These are phyloP conservation scores for Doryteuthis pealeii DNA, from an alignment of 1,140 invertebrate species.

Conservation along the genomic window DNA sequence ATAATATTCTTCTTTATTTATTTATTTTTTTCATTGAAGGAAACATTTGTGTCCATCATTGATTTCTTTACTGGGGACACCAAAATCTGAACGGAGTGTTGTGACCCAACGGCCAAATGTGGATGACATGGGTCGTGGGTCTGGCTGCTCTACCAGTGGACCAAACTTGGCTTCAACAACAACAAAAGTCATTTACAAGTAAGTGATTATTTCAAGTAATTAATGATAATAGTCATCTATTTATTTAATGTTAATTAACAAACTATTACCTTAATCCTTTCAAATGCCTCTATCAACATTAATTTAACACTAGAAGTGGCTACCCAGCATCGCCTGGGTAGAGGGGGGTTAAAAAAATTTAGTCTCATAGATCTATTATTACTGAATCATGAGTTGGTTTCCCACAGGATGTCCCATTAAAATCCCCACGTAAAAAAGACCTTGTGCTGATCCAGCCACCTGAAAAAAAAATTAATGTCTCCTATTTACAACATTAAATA, in stretches of 20 bases:
- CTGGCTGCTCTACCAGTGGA: slow-evolving; percentile 71
- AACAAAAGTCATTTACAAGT: slow-evolving; percentile 85
- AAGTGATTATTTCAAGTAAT: slow-evolving; percentile 34
- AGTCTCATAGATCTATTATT: too few species aligned
- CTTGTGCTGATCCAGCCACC: too few species aligned
- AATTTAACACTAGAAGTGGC: too few species aligned
- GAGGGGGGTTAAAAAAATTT: too few species aligned
- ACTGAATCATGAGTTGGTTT: too few species aligned
- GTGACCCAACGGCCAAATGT: slow-evolving; percentile 54
- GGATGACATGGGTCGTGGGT: slow-evolving; percentile 67
- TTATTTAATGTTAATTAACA: not conserved
- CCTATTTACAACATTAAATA: too few species aligned
- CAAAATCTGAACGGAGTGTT: slow-evolving; percentile 74
- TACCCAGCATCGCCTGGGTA: too few species aligned
- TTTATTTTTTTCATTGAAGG: slow-evolving; percentile 61
- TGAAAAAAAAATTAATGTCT: too few species aligned
- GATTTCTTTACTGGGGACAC: slow-evolving; percentile 81
- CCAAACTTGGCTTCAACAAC: slow-evolving; percentile 76
- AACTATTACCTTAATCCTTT: too few species aligned
- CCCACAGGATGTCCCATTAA: too few species aligned
- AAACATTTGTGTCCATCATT: slow-evolving; percentile 87
- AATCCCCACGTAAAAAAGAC: too few species aligned
- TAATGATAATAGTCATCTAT: not conserved
- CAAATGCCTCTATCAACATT: too few species aligned
- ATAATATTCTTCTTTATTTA: not conserved